phyloP scores from a whole-genome alignment of 2,888 invertebrate genomes.

The Drosophila infuscata region DNA sequence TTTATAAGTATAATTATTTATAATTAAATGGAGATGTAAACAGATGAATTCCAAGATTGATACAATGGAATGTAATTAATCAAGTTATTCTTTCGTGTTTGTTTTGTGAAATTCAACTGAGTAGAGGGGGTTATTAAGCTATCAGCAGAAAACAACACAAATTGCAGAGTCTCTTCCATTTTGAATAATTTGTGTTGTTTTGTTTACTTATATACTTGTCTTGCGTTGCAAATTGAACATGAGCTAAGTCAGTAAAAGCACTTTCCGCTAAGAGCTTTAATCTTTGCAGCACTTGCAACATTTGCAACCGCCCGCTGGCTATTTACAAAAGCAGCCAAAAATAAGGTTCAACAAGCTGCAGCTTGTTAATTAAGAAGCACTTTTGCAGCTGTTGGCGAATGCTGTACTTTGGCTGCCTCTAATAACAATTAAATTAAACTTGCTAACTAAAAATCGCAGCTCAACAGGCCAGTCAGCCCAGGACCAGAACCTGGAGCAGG shows the following conservation, averaged over 20 bases:
- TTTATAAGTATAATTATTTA: not conserved
- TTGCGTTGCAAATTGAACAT: not conserved
- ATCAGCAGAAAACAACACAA: not conserved
- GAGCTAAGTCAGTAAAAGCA: not conserved
- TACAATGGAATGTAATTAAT: not conserved
- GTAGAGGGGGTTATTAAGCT: not conserved
- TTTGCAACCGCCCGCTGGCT: not conserved
- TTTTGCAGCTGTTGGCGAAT: conserved; percentile 45
- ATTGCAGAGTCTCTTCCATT: not conserved
- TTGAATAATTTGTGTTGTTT: not conserved
- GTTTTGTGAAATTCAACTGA: not conserved
- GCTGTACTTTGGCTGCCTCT: conserved; percentile 50
- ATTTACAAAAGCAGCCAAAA: conserved; percentile 19
- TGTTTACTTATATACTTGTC: not conserved
- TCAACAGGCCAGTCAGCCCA: conserved; percentile 40
- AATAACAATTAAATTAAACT: conserved; percentile 77
- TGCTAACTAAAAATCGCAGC: conserved; percentile 58
- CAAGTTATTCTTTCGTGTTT: not conserved
- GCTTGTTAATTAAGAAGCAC: conserved; percentile 66
- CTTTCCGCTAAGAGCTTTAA: not conserved
- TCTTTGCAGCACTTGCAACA: not conserved
- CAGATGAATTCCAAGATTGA: not conserved
- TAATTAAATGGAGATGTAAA: not conserved
- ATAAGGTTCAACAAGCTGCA: conserved; percentile 50
- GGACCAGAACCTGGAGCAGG: conserved; percentile 6